phyloP scores from a whole-genome alignment of 1,140 invertebrate species.

The Cryptotermes secundus region DNA sequence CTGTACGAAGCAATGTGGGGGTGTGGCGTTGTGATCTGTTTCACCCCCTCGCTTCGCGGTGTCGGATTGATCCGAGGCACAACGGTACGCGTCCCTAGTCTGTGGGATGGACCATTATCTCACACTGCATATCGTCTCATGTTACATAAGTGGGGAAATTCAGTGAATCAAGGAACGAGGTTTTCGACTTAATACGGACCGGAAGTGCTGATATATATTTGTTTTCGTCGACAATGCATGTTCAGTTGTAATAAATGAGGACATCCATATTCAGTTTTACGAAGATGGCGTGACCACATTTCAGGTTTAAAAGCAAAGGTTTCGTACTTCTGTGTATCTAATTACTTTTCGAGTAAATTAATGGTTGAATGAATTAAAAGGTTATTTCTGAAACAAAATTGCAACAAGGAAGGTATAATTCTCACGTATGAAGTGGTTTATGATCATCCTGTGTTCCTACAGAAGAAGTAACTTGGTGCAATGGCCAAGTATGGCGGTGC shows the following conservation, averaged over 20 bases:
- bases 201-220: background rate
- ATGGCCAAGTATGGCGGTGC: background rate
- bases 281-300: background rate
- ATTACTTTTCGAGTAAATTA: too few species aligned
- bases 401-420: too few species aligned
- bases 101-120: slow-evolving; percentile 11
- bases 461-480: background rate
- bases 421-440: too few species aligned
- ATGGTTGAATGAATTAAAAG: too few species aligned
- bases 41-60: background rate
- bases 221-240: background rate
- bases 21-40: slow-evolving; percentile 14
- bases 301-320: background rate
- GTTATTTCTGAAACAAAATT: too few species aligned
- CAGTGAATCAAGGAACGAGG: background rate
- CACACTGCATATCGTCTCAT: background rate
- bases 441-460: background rate
- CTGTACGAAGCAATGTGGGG: background rate
- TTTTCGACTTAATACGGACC: background rate
- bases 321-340: background rate
- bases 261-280: background rate
- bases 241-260: background rate
- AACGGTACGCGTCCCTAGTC: background rate
- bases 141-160: background rate
- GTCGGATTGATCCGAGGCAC: background rate